phyloP scores from a whole-genome alignment of 2,113 vertebrate species.

The Synchiropus splendidus region DNA sequence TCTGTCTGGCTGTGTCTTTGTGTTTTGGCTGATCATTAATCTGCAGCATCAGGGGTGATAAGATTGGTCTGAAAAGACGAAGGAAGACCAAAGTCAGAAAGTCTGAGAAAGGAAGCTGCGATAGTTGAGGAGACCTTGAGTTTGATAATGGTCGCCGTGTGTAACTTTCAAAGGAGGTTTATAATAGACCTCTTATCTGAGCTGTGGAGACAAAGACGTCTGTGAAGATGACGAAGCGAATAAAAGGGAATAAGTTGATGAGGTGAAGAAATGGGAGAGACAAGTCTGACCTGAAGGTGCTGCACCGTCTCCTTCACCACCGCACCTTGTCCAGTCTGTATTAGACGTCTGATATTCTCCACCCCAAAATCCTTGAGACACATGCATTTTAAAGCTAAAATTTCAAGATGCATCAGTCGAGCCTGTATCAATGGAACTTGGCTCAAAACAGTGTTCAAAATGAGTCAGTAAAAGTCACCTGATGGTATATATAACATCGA shows the following conservation, averaged over 20 bases:
- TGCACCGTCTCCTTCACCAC: too few relatives aligned
- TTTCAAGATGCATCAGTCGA: too few relatives aligned
- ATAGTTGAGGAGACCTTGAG: constrained; percentile 40
- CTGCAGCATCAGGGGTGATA: constrained; percentile 43
- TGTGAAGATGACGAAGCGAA: constrained; percentile 14
- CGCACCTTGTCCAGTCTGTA: too few relatives aligned
- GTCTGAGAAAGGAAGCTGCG: background rate
- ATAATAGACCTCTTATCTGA: constrained; percentile 47
- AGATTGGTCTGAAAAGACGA: constrained; percentile 37
- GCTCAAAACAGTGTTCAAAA: too few relatives aligned
- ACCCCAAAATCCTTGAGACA: too few relatives aligned
- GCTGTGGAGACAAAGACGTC: constrained; percentile 31
- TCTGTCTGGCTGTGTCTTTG: constrained; percentile 41
- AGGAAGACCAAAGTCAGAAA: constrained; percentile 10
- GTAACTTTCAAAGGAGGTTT: constrained; percentile 39
- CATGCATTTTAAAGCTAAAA: too few relatives aligned
- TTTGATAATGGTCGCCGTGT: constrained; percentile 40
- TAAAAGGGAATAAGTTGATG: constrained; percentile 15
- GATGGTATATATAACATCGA: too few relatives aligned
- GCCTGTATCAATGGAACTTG: too few relatives aligned
- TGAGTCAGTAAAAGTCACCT: too few relatives aligned
- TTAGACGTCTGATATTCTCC: too few relatives aligned
- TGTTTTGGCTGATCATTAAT: constrained; percentile 51
- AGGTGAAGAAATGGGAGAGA: constrained; percentile 13
- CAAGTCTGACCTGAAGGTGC: constrained; percentile 1